Evolutionary conservation across 2,113 vertebrate genomes (phyloP).

Genomic region (Andinoacara biseriatus): DNA sequence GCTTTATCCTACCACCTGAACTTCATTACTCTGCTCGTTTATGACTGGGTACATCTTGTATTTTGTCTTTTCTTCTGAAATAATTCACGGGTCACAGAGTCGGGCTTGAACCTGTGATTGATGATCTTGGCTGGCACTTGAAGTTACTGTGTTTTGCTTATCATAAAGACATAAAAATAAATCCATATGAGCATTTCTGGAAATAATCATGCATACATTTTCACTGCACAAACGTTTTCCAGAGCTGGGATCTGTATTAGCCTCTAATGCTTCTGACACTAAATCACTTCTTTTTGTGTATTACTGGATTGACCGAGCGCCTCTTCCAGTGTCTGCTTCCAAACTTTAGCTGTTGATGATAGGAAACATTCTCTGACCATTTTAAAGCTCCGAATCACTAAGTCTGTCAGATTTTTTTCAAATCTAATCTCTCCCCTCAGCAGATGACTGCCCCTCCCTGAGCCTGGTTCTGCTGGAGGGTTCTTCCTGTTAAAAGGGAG

Average conservation of each 20-base stretch:
- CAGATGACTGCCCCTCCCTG: no score
- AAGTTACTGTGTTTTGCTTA: neutral
- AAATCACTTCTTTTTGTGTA: neutral
- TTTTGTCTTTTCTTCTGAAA: constrained; percentile 40
- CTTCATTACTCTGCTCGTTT: constrained; percentile 51
- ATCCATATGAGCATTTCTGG: neutral
- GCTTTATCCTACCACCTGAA: constrained; percentile 59
- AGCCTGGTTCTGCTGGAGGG: no score
- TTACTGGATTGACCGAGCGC: neutral
- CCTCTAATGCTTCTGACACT: neutral
- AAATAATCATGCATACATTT: neutral
- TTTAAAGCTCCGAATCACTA: neutral
- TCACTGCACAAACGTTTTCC: neutral
- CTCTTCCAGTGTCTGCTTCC: neutral
- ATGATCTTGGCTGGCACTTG: neutral
- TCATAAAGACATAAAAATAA: neutral
- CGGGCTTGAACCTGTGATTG: constrained; percentile 17
- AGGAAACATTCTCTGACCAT: neutral
- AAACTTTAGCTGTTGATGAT: neutral
- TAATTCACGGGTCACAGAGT: constrained; percentile 36
- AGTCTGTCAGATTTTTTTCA: neutral
- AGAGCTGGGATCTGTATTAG: neutral
- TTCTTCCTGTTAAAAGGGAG: no score
- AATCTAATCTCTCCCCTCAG: neutral
- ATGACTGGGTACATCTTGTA: constrained; percentile 46